phyloP scores from a whole-genome alignment of 1,140 invertebrate species.

The Nixonia krombeini region DNA sequence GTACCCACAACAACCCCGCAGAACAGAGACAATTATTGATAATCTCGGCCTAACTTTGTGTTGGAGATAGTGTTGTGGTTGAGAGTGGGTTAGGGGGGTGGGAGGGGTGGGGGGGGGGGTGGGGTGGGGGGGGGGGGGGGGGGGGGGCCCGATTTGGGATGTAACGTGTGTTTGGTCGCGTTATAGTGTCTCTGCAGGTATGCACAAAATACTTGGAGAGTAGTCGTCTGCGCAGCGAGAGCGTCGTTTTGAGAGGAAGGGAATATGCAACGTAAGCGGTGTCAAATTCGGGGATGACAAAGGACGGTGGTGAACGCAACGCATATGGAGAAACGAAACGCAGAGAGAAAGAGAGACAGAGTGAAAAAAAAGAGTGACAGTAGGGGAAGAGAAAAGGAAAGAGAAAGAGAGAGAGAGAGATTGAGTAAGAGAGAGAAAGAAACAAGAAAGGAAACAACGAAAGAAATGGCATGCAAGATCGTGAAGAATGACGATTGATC shows the following conservation, averaged over 20 bases:
- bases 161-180: conserved; percentile 54
- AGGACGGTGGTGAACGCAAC: conserved; percentile 22
- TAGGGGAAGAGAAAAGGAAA: conserved; percentile 15
- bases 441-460: conserved; percentile 10
- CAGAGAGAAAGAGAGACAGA: conserved; percentile 9
- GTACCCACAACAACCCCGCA: too few relatives aligned
- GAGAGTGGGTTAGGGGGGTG: too few relatives aligned
- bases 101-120: too few relatives aligned
- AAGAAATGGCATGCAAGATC: conserved; percentile 21
- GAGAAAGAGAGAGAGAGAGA: conserved; percentile 15
- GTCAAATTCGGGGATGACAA: conserved; percentile 41
- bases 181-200: conserved; percentile 58
- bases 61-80: too few relatives aligned
- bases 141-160: conserved; percentile 29
- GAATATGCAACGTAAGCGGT: conserved; percentile 64
- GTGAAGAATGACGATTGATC: conserved; percentile 29
- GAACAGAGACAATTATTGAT: too few relatives aligned
- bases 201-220: conserved; percentile 45
- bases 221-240: conserved; percentile 7
- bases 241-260: conserved; percentile 4
- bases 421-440: conserved; percentile 20
- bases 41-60: too few relatives aligned
- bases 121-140: too few relatives aligned
- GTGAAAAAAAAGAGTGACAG: conserved; percentile 9
- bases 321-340: conserved; percentile 19